Base-by-base conservation (phyloP, 2,113 vertebrate genomes). In the Myotis lucifugus region DNA sequence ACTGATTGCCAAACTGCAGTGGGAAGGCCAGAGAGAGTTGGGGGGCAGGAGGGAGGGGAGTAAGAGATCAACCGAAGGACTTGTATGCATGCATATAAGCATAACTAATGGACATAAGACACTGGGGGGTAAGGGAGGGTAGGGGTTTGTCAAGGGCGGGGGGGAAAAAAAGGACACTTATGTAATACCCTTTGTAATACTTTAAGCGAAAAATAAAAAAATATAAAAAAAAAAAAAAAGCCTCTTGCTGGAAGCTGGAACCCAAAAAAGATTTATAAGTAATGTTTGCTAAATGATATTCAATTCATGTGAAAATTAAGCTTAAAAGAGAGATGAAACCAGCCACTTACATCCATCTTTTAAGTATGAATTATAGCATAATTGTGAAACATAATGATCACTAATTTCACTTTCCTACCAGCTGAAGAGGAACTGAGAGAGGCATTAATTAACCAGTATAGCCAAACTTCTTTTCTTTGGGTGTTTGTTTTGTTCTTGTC, bases 241-340 rank as follows among this genome's bases (percentile, higher is more conserved):
- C 10, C 11, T 90, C 32, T 91, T 95, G 67, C 67, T 67, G n/a
- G n/a, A n/a, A n/a, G 67, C 67, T 67, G 37, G 37, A 37, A 37
- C 37, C 37, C 37, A 37, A 37, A 3, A 3, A 21, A 94, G n/a
- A 90, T 59, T 76, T 5, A 46, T 6, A 67, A 19, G 23, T 81
- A 66, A 66, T 84, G 40, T 50, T 94, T 92, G 18, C 18, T 77
- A 91, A 93, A 59, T 91, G 12, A 84, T 88, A 90, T 77, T 88
- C 34, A 54, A 64, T 32, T 48, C 32, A 76, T 42, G 8, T 85
- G 11, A 88, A 54, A 52, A 76, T 42, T 91, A 84, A 86, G 64
- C 17, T 89, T 64, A n/a, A 85, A 94, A 91, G 6, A 54, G 29
- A 76, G 13, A 95, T 78, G 34, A 72, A 69, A 82, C 19, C 18